Evolutionary conservation across 2,888 invertebrate genomes (phyloP), one percentile per base, ranked within the genome.

Genomic region (Rhaphigaster nebulosa): DNA sequence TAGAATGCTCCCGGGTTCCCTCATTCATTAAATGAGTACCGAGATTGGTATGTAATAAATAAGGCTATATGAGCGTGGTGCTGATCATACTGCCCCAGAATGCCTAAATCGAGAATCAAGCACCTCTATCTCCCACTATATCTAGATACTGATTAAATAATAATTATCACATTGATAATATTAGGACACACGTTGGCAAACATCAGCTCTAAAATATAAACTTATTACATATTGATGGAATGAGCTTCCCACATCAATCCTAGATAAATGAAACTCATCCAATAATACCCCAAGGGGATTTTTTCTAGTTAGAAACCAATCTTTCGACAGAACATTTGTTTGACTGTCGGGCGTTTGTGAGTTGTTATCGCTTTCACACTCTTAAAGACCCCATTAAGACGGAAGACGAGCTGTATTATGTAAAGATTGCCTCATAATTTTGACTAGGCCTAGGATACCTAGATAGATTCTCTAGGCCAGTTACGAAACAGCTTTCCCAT

Each of bases 351-450:
- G 8, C 38, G n/a, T 38, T 38, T n/a, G 20, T 76, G 20, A 65
- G 18, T 76, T 38, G 70, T 76, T 76, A 38, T 76, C 70, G 70
- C 38, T 76, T 76, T 38, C 38, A 76, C 34, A 76, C 70, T 23
- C 20, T 38, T 76, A 38, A 76, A 6, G 70, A 76, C 34, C 38
- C 34, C 38, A 76, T 76, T 76, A 76, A 34, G 0, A 76, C 70
- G 70, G 38, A 76, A 76, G 38, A 76, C 70, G 70, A 38, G 70
- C 70, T 76, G 38, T 38, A 38, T 76, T 76, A 76, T 76, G 70
- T 76, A 76, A 76, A 8, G 20, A 38, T 76, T 76, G 34, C 70
- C 23, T 76, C 70, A 76, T 38, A 76, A 38, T 20, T 76, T 76
- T 76, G 38, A 8, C 70, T 38, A 76, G 70, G 70, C 18, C 20